A percentile compares a stretch with the other conserved stretches of the same genome.
Conservation (phyloP, 1,140 invertebrate genomes). For the Drosophila punjabiensis region DNA sequence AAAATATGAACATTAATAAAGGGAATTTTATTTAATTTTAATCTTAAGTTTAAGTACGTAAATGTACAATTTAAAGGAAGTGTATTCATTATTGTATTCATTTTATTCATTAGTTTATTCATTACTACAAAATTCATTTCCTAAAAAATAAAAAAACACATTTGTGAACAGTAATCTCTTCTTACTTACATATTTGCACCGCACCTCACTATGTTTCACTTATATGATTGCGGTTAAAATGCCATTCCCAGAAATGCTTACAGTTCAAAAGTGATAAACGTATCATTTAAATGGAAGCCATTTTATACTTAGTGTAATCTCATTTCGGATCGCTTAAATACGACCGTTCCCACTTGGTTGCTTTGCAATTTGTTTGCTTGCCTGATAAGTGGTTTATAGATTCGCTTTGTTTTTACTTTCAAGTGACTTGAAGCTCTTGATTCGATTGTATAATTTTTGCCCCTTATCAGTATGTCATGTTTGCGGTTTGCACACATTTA, state of each 20-base stretch:
- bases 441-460: conserved; percentile 48
- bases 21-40: neutral
- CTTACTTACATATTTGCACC: neutral
- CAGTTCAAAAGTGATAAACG: neutral
- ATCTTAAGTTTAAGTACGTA: too few species aligned
- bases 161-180: too few species aligned
- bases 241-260: neutral
- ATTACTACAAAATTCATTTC: too few species aligned
- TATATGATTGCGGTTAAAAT: neutral
- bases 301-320: conserved; percentile 26
- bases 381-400: conserved; percentile 37
- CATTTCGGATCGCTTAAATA: conserved; percentile 14
- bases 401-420: conserved; percentile 34
- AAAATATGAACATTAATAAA: conserved; percentile 2
- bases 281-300: neutral
- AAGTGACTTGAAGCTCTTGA: conserved; percentile 17
- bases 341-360: neutral
- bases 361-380: conserved; percentile 28
- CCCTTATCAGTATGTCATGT: conserved; percentile 44
- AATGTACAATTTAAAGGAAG: too few species aligned
- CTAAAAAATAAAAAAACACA: too few species aligned
- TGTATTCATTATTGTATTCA: too few species aligned
- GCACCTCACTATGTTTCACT: neutral
- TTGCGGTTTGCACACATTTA: conserved; percentile 36
- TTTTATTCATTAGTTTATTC: too few species aligned